Evolutionary conservation across 1,140 invertebrate species (phyloP), one percentile per base, ranked within the genome.

Genomic region (Caerostris darwini): DNA sequence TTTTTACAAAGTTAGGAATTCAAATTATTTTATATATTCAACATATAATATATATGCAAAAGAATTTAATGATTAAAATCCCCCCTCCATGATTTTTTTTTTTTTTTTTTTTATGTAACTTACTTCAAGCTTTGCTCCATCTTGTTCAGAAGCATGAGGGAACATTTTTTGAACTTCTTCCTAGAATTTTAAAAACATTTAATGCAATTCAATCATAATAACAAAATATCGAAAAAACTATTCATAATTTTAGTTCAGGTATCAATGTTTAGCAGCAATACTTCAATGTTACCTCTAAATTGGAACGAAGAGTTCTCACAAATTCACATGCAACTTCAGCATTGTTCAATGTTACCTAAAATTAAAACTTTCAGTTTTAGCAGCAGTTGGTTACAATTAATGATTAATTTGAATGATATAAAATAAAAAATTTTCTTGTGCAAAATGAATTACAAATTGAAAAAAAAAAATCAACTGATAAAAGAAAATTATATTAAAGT

Each of bases 291-390:
- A 96, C 96, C 95, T 96, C 96, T 82, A 97, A 94, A 93, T 95
- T 96, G 69, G 94, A 95, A 93, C 96, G 97, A 7, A 99, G 96
- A 0, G 98, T 98, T 95, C 98, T 98, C 10, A 99, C 97, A 96
- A 98, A 99, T 96, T 99, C 98, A 95, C 97, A 98, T 94, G 98
- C 98, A 7, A 97, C 97, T 96, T 99, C 99, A n/a, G 98, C 97
- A 96, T 99, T 99, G 95, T 99, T 99, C 92, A 99, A 96, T 95
- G 98, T 98, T n/a, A 97, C 97, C 97, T 98, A 95, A 17, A 95
- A 95, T 94, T 56, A 95, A 95, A 95, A 92, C 0, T 19, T 59
- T 61, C 4, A 57, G 7, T 86, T 10, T 34, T 2, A 34, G 34
- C 34, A 34, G 34, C 34, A 34, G 34, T 34, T 34, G 34, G 34